Evolutionary conservation across 2,888 invertebrate genomes (phyloP).

Genomic region (Melieria picta): DNA sequence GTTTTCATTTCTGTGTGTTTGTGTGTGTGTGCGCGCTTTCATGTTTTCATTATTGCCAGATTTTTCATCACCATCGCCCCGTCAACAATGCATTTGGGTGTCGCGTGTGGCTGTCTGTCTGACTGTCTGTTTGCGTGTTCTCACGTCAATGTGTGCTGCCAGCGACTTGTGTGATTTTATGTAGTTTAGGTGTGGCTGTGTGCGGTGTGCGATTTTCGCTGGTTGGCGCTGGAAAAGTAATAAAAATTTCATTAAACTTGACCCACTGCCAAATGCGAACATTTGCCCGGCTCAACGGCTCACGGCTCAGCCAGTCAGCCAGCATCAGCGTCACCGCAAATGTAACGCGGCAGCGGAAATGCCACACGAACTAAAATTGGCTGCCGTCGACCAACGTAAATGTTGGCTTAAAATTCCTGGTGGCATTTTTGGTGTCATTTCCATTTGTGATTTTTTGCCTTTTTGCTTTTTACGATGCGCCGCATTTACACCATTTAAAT

Average conservation of each 20-base stretch:
- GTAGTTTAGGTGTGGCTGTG: background rate
- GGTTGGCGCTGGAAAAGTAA: background rate
- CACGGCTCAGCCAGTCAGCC: too few species aligned
- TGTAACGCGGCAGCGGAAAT: too few species aligned
- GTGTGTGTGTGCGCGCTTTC: background rate
- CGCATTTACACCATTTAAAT: too few species aligned
- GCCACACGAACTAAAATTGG: too few species aligned
- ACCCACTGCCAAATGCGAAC: background rate
- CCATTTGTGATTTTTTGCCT: too few species aligned
- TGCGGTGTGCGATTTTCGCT: background rate
- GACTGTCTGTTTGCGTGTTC: background rate
- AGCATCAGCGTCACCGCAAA: too few species aligned
- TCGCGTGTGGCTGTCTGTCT: background rate
- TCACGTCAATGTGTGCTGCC: too few species aligned
- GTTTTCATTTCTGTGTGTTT: background rate
- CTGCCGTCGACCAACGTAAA: too few species aligned
- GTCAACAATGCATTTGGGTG: background rate
- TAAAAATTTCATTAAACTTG: slow-evolving; percentile 5
- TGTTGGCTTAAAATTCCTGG: background rate
- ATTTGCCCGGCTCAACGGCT: too few species aligned
- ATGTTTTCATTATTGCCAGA: slow-evolving; percentile 2
- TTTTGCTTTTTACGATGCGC: too few species aligned
- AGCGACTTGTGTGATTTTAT: too few species aligned
- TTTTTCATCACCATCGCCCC: background rate
- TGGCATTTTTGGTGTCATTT: too few species aligned